phyloP scores from a whole-genome alignment of 2,113 vertebrate genomes.

The Mixornis gularis region DNA sequence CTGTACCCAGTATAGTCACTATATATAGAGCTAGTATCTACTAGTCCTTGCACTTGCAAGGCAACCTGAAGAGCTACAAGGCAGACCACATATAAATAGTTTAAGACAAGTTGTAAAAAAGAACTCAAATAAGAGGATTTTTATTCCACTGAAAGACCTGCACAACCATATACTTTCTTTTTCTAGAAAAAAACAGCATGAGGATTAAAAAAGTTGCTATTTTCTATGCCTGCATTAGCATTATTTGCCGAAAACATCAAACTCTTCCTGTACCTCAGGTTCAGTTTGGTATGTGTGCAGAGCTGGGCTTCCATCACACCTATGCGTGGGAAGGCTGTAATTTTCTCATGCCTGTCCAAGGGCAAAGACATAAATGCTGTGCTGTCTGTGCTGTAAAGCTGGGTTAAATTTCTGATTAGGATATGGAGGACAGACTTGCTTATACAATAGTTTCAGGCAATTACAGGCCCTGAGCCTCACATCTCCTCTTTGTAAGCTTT shows the following conservation, averaged over 20 bases:
- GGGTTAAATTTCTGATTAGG: background rate
- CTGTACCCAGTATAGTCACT: background rate
- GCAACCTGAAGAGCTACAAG: background rate
- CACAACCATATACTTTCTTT: background rate
- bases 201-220: background rate
- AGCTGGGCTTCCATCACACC: accelerated
- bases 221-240: background rate
- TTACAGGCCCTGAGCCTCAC: background rate
- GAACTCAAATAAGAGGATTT: background rate
- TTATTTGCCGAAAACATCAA: background rate
- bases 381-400: background rate
- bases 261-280: background rate
- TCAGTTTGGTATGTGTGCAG: background rate
- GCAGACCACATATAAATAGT: background rate
- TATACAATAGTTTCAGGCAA: background rate
- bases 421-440: background rate
- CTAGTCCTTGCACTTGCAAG: background rate
- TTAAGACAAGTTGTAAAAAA: background rate
- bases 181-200: background rate
- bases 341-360: background rate
- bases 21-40: background rate
- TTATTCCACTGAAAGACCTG: background rate
- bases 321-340: background rate
- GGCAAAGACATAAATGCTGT: background rate
- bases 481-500: background rate